A percentile compares a stretch with the other conserved stretches of the same genome.
These are phyloP conservation scores for Calidris pugnax DNA, from an alignment of 2,113 vertebrate species.

Conservation along the genomic window DNA sequence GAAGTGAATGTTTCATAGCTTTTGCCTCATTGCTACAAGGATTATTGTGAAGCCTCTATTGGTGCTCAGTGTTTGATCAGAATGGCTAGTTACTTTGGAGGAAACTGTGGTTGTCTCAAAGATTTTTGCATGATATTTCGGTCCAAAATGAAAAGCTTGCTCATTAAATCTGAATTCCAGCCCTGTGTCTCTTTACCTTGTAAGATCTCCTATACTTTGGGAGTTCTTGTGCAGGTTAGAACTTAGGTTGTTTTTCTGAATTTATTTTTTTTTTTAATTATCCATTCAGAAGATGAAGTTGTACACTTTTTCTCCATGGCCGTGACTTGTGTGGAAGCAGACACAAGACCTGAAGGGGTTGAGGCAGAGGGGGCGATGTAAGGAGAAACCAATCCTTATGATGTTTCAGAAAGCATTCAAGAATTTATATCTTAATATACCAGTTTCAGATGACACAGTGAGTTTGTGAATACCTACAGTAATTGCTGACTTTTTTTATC, in stretches of 20 bases:
- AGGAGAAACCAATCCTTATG: not conserved
- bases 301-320: not conserved
- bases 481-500: not conserved
- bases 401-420: not conserved
- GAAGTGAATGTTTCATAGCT: not conserved
- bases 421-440: not conserved
- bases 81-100: not conserved
- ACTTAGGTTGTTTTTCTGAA: not conserved
- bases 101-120: not conserved
- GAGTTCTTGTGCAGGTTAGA: not conserved
- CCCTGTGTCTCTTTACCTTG: not conserved
- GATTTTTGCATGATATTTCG: not conserved
- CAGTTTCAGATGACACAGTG: not conserved
- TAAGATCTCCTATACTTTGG: not conserved
- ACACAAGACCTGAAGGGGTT: fast-evolving
- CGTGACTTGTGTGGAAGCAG: not conserved
- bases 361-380: not conserved
- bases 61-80: not conserved
- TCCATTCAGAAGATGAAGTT: not conserved
- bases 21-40: not conserved
- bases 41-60: not conserved
- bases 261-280: not conserved
- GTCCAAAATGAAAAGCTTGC: not conserved
- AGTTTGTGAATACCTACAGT: not conserved
- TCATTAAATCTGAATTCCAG: not conserved